A percentile compares a stretch with the other conserved stretches of the same genome.
Evolutionary conservation across 2,888 invertebrate genomes (phyloP).

Genomic region (Eupithecia subumbrata): DNA sequence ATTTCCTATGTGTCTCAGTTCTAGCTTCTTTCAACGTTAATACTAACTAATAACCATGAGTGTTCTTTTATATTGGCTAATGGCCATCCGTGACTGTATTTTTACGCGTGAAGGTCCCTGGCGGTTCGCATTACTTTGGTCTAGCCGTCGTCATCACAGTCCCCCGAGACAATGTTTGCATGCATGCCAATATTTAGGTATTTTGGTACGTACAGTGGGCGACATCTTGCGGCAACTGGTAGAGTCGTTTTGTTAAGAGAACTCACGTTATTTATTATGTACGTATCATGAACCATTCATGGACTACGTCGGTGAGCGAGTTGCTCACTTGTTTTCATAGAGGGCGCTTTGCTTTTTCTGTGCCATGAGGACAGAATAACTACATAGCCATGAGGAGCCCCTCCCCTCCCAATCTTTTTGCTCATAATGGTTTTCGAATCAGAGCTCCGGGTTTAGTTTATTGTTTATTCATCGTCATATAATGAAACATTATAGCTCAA

Average conservation of each 20-base stretch:
- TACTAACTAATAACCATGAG: not conserved
- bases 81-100: constrained; percentile 3
- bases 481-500: too few relatives aligned
- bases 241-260: not conserved
- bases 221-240: constrained; percentile 1
- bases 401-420: too few relatives aligned
- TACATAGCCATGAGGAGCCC: too few relatives aligned
- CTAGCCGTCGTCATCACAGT: not conserved
- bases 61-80: not conserved
- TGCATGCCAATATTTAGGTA: not conserved
- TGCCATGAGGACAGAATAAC: not conserved
- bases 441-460: too few relatives aligned
- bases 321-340: not conserved
- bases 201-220: not conserved
- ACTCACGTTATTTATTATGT: too few relatives aligned
- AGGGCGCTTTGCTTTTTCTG: not conserved
- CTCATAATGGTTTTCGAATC: too few relatives aligned
- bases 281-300: not conserved
- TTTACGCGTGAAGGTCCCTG: constrained; percentile 3
- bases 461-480: too few relatives aligned
- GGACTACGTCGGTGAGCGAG: not conserved
- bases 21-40: not conserved
- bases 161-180: not conserved
- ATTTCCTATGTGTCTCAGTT: not conserved
- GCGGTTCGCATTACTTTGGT: not conserved